Percentiles rank a stretch among this genome's conserved stretches.
These are phyloP conservation scores for Neomicropteryx cornuta DNA, from an alignment of 1,140 invertebrate species.

Conservation along the genomic window DNA sequence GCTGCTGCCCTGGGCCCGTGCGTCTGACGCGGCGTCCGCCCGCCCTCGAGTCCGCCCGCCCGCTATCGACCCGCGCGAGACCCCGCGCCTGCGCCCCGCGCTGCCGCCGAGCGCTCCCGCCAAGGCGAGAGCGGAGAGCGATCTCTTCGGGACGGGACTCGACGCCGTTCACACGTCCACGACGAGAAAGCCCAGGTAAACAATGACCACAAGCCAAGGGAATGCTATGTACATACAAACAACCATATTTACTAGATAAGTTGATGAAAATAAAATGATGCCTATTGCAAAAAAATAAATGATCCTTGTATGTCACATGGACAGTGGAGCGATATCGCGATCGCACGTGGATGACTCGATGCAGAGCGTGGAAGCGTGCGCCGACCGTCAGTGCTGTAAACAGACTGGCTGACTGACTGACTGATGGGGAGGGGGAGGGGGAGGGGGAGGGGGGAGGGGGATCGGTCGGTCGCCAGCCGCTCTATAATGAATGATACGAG, in stretches of 20 bases:
- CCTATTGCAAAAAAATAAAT: no score
- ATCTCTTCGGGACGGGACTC: neutral
- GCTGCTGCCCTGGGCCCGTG: no score
- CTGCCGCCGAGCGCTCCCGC: conserved; percentile 6
- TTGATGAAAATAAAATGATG: conserved; percentile 10
- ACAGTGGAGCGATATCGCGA: no score
- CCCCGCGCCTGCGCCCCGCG: conserved; percentile 28
- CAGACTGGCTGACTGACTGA: no score
- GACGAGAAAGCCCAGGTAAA: conserved; percentile 38
- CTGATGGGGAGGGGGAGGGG: no score
- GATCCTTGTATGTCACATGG: no score
- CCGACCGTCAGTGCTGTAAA: no score
- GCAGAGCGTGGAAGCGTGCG: no score
- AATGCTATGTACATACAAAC: conserved; percentile 40
- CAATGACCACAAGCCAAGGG: conserved; percentile 39
- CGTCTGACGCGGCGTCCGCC: conserved; percentile 30
- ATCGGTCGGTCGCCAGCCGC: no score
- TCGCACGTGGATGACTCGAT: no score
- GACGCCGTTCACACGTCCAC: conserved; percentile 31
- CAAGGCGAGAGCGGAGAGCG: neutral
- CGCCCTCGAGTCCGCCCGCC: conserved; percentile 17
- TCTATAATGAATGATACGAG: no score
- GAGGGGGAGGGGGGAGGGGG: no score
- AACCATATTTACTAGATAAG: conserved; percentile 25
- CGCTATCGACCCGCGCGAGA: conserved; percentile 15